Evolutionary conservation across 1,140 invertebrate species (phyloP).

Genomic region (Eciton burchellii): DNA sequence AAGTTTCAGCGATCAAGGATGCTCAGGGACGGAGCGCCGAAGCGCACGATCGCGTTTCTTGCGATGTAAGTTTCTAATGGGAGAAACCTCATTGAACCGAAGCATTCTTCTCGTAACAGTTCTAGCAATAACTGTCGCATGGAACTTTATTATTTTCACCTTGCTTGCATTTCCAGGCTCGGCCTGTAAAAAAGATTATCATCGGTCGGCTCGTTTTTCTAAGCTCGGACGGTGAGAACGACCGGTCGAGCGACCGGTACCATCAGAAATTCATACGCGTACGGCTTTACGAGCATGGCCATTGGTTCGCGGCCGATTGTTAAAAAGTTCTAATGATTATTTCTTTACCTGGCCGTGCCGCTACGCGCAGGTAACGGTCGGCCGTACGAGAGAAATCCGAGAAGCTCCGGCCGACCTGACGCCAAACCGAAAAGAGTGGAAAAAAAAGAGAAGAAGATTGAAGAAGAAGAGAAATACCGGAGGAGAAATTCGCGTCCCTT

Average conservation of each 20-base stretch:
- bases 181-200: background rate
- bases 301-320: background rate
- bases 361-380: background rate
- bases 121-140: background rate
- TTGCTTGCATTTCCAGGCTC: background rate
- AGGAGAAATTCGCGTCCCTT: slow-evolving; percentile 58
- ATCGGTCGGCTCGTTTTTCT: background rate
- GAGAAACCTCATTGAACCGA: too few relatives aligned
- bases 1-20: too few relatives aligned
- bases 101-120: background rate
- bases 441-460: too few relatives aligned
- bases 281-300: background rate
- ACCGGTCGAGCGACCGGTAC: background rate
- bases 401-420: background rate
- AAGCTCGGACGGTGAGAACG: background rate
- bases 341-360: background rate
- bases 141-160: background rate
- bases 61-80: too few relatives aligned
- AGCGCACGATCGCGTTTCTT: too few relatives aligned
- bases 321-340: slow-evolving; percentile 25
- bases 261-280: background rate
- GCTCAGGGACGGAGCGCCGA: too few relatives aligned
- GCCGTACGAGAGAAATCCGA: background rate
- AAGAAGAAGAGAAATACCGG: too few relatives aligned
- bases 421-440: slow-evolving; percentile 17